Evolutionary conservation across 2,888 invertebrate genomes (phyloP).

Genomic region (Drosophila affinis): DNA sequence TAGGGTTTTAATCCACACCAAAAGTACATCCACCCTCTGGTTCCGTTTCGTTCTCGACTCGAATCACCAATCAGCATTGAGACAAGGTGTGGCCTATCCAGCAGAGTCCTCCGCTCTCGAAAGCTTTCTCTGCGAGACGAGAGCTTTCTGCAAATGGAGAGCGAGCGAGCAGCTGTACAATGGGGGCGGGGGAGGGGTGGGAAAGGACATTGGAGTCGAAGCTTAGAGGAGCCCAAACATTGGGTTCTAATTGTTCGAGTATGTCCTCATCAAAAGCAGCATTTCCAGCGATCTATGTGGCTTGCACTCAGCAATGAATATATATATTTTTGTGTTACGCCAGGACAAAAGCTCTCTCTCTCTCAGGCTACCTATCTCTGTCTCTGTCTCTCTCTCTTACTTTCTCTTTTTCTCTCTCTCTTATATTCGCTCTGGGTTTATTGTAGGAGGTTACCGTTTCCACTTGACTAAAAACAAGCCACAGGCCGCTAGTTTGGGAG

Average conservation of each 20-base stretch:
- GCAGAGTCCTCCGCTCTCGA: slow-evolving; percentile 1
- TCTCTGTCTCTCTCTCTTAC: slow-evolving; percentile 36
- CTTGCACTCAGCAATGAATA: not conserved
- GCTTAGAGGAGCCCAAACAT: not conserved
- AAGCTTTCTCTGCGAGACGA: slow-evolving; percentile 4
- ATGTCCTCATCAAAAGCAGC: not conserved
- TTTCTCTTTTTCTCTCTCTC: slow-evolving; percentile 28
- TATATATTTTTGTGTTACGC: not conserved
- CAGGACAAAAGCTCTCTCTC: slow-evolving; percentile 1
- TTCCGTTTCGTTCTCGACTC: slow-evolving; percentile 52
- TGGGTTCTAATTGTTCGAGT: not conserved
- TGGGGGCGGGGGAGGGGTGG: too few relatives aligned
- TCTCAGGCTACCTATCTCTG: not conserved
- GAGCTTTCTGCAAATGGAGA: slow-evolving; percentile 32
- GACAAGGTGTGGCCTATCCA: slow-evolving; percentile 81
- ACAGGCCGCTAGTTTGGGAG: slow-evolving; percentile 35
- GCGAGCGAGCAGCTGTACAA: not conserved
- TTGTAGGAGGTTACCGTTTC: slow-evolving; percentile 81
- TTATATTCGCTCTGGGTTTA: not conserved
- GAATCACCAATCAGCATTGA: slow-evolving; percentile 82
- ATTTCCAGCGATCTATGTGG: not conserved
- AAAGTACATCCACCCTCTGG: slow-evolving; percentile 75
- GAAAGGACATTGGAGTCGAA: not conserved
- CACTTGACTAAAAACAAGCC: slow-evolving; percentile 62
- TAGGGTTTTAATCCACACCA: slow-evolving; percentile 77